Base-by-base conservation (phyloP, 2,888 invertebrate species). In the Prosopocoilus inquinatus region DNA sequence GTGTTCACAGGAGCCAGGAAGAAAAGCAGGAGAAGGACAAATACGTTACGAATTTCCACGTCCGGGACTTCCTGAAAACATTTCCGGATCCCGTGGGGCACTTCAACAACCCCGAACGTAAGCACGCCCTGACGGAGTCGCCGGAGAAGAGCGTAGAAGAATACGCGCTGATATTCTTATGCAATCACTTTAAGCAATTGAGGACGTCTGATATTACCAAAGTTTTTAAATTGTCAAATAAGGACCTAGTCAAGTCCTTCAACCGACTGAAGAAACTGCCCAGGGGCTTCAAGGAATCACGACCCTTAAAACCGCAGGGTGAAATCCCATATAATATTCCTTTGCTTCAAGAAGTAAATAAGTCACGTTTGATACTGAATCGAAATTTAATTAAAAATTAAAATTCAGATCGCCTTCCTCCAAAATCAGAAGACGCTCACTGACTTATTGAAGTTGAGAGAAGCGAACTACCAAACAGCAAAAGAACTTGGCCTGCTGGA, bases 271-370 rank as follows among this genome's bases (percentile, higher is more conserved):
- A 70, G 44, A 63, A 41, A 8, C 50, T 72, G 13, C 62, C 61
- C 3, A 69, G 64, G 49, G 60, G 63, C 33, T 63, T 68, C 48
- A 59, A 54, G 46, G 44, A 28, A 9, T 63, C 65, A 2, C 61
- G 70, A 35, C 53, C 60, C n/a, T 15, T 52, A 9, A 15, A 52
- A 2, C 48, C 50, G 15, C 35, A 50, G 2, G 60, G 51, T 15
- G 63, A 66, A n/a, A 57, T 47, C 34, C 54, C 64, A 28, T 65
- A 63, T 34, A 75, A 75, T 59, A 58, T 68, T 33, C 55, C 63
- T 20, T 54, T 76, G 28, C 55, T 76, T 38, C 71, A 75, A 64
- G 72, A 74, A 65, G 73, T 74, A 64, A 59, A 55, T 57, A 49
- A 53, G 47, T 32, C 49, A 15, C 43, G 16, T 46, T 38, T 13